These are phyloP conservation scores for Ciconia stormi DNA, from an alignment of 2,113 vertebrate species.

Conservation along the genomic window DNA sequence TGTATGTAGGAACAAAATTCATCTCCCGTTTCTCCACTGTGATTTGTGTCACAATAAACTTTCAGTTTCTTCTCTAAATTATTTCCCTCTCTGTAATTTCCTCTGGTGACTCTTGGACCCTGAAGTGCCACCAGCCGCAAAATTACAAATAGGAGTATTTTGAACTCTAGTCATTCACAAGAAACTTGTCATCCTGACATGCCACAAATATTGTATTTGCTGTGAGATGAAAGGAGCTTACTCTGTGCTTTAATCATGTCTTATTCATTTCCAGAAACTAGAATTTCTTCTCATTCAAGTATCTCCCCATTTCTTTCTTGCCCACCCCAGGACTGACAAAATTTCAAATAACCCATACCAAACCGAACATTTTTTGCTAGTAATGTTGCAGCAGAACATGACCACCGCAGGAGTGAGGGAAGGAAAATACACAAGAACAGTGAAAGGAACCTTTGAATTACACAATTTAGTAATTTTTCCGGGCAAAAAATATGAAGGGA, in stretches of 20 bases:
- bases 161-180: constrained; percentile 5
- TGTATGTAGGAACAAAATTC: neutral
- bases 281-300: neutral
- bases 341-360: neutral
- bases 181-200: neutral
- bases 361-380: neutral
- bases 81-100: constrained; percentile 2
- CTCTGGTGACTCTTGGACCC: neutral
- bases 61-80: neutral
- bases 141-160: neutral
- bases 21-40: neutral
- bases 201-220: neutral
- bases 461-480: neutral
- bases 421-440: neutral
- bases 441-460: neutral
- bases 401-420: neutral
- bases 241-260: constrained; percentile 12
- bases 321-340: neutral
- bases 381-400: neutral
- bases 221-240: constrained; percentile 29
- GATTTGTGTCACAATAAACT: neutral
- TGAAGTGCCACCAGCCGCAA: neutral
- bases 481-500: neutral
- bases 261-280: neutral
- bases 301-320: neutral